Evolutionary conservation across 2,113 vertebrate species (phyloP).

Genomic region (Pedionomus torquatus): DNA sequence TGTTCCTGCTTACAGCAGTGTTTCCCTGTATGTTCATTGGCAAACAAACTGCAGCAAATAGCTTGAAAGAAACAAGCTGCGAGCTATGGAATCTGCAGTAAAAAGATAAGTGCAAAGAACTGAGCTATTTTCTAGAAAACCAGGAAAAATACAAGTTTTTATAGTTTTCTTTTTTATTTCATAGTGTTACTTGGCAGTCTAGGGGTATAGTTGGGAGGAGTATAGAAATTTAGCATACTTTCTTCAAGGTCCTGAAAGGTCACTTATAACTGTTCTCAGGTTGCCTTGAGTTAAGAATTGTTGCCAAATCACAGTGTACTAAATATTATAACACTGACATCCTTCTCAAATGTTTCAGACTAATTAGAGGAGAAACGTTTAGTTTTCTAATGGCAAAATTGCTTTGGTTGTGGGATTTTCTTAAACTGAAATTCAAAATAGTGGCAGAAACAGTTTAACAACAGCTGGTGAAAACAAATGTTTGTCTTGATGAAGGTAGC

Average conservation of each 20-base stretch:
- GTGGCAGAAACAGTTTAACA: background rate
- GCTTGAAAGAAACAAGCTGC: background rate
- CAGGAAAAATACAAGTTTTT: background rate
- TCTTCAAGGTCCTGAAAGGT: background rate
- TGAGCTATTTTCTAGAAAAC: background rate
- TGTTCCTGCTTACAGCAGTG: background rate
- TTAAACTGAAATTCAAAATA: background rate
- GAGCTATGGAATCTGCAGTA: background rate
- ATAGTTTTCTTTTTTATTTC: background rate
- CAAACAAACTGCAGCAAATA: background rate
- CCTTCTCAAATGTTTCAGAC: background rate
- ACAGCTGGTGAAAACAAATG: background rate
- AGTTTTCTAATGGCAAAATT: background rate
- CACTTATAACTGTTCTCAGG: background rate
- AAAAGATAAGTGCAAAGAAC: background rate
- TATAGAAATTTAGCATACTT: background rate
- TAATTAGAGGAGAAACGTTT: background rate
- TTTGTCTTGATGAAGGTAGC: background rate
- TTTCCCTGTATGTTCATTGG: background rate
- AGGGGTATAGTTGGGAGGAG: background rate
- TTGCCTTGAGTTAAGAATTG: background rate
- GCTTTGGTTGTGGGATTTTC: background rate
- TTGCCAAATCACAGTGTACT: background rate
- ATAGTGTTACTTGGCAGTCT: background rate
- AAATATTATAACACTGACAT: background rate